Conservation (phyloP, 2,113 vertebrate species). For the Tragulus kanchil region DNA sequence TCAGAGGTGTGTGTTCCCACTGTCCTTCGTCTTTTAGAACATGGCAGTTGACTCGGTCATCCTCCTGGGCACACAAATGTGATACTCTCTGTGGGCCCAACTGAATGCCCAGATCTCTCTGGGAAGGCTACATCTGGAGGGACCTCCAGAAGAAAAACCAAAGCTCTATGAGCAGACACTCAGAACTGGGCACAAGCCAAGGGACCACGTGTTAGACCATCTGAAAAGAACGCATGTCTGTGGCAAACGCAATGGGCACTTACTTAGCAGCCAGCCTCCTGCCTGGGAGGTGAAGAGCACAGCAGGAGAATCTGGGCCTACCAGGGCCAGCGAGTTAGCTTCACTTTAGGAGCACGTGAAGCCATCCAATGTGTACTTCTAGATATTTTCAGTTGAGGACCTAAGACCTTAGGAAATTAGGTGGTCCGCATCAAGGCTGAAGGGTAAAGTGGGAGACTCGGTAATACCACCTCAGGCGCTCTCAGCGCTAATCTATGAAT, state of each 20-base stretch:
- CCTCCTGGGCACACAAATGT: not conserved
- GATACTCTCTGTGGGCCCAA: conserved; percentile 34
- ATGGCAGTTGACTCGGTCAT: not conserved
- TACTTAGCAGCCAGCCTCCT: not conserved
- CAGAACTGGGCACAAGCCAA: not conserved
- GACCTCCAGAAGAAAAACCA: not conserved
- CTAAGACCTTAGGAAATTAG: conserved; percentile 31
- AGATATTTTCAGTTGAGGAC: not conserved
- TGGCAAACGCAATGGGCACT: not conserved
- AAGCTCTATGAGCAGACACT: not conserved
- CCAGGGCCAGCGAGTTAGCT: not conserved
- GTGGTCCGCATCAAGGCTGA: conserved; percentile 33
- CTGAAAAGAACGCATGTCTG: not conserved
- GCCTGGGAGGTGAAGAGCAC: not conserved
- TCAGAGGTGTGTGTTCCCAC: rapidly evolving
- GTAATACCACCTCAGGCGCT: not conserved
- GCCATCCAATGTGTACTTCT: not conserved
- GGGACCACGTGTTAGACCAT: not conserved
- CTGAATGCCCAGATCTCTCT: not conserved
- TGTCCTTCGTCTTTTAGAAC: conserved; percentile 28
- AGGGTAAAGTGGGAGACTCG: not conserved
- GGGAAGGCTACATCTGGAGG: not conserved
- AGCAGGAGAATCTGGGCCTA: not conserved
- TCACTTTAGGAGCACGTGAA: not conserved
- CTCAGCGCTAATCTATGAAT: not conserved